Conservation (phyloP, 2,888 invertebrate species). For the Pyrgus malvae region DNA sequence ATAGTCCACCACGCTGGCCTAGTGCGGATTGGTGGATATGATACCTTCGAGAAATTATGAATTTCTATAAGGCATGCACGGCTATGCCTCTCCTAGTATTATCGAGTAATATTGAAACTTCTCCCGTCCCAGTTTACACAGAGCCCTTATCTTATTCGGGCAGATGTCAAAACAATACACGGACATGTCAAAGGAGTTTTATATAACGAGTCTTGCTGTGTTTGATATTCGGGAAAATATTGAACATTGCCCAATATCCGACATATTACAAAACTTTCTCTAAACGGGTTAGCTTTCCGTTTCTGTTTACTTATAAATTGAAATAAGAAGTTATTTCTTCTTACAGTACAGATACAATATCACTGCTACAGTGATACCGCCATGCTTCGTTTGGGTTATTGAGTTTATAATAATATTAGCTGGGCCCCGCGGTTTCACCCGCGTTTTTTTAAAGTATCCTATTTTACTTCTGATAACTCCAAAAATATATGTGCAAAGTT, state of each 20-base stretch:
- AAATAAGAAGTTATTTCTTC: background rate
- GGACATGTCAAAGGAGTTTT: conserved; percentile 32
- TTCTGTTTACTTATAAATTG: background rate
- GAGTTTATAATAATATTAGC: too few relatives aligned
- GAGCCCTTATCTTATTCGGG: conserved; percentile 14
- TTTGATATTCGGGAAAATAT: conserved; percentile 21
- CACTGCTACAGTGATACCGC: too few relatives aligned
- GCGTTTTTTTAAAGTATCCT: too few relatives aligned
- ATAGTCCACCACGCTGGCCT: too few relatives aligned
- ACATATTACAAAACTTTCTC: conserved; percentile 13
- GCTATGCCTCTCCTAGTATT: too few relatives aligned
- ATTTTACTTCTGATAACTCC: too few relatives aligned
- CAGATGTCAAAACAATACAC: conserved; percentile 33
- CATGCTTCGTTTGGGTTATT: too few relatives aligned
- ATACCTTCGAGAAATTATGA: too few relatives aligned
- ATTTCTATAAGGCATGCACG: too few relatives aligned
- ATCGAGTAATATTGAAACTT: conserved; percentile 20
- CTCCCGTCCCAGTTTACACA: conserved; percentile 5
- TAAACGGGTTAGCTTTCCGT: background rate
- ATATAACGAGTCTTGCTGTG: conserved; percentile 25
- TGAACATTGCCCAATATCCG: conserved; percentile 21
- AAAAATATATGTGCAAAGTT: too few relatives aligned
- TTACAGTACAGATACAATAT: background rate
- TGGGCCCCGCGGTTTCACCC: too few relatives aligned
- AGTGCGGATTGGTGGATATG: too few relatives aligned